These are phyloP conservation scores for Ochropleura leucogaster DNA, from an alignment of 2,888 invertebrate genomes.

Conservation along the genomic window DNA sequence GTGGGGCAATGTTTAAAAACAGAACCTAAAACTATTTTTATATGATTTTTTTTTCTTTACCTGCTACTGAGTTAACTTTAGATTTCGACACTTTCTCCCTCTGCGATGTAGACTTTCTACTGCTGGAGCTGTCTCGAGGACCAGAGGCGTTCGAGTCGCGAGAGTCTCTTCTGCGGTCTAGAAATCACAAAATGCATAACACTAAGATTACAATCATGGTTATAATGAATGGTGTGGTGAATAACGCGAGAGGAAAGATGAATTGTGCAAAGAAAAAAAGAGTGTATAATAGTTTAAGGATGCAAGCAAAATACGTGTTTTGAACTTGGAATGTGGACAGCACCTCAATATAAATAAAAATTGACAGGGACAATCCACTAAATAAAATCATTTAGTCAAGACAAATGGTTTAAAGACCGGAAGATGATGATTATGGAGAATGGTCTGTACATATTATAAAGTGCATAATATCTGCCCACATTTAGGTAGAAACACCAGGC, in stretches of 20 bases:
- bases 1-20: too few relatives aligned
- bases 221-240: not conserved
- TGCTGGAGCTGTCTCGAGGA: constrained; percentile 81
- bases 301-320: not conserved
- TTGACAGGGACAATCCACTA: not conserved
- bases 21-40: too few relatives aligned
- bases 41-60: constrained; percentile 50
- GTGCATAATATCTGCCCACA: not conserved
- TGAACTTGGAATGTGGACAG: not conserved
- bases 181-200: constrained; percentile 15
- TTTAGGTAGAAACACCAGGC: too few relatives aligned
- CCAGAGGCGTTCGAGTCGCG: constrained; percentile 89
- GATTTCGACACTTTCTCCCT: constrained; percentile 81
- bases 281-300: not conserved
- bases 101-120: constrained; percentile 83
- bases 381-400: not conserved
- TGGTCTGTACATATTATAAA: not conserved
- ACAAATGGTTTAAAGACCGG: not conserved
- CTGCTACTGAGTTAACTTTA: constrained; percentile 76
- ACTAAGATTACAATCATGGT: not conserved
- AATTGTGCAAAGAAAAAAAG: not conserved
- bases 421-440: not conserved
- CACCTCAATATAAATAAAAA: not conserved
- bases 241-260: not conserved
- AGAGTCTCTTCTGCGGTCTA: constrained; percentile 87